A percentile compares a stretch with the other conserved stretches of the same genome.
phyloP scores from a whole-genome alignment of 92 coral and sea anemone genomes.

The Palythoa grandis region DNA sequence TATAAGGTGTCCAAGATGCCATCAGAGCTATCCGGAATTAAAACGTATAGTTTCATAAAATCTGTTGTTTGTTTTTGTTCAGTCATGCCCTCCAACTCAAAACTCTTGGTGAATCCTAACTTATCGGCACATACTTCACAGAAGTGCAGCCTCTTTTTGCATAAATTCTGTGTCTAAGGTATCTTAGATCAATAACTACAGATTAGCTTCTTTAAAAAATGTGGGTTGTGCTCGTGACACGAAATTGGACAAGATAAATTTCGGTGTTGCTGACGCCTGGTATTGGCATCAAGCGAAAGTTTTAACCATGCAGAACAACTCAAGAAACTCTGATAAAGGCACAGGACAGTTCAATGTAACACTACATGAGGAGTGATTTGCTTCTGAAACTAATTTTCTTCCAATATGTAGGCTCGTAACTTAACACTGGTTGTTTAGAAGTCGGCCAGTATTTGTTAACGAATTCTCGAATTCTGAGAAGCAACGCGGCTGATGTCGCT shows the following conservation, averaged over 20 bases:
- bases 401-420: not conserved
- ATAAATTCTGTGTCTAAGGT: not conserved
- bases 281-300: constrained; percentile 23
- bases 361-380: not conserved
- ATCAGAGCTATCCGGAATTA: constrained; percentile 36
- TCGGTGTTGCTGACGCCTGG: not conserved
- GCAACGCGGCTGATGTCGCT: not conserved
- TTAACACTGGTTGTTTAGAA: not conserved
- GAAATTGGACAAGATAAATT: not conserved
- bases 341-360: constrained; percentile 4
- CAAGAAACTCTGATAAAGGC: not conserved
- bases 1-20: constrained; percentile 45
- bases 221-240: not conserved
- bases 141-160: not conserved
- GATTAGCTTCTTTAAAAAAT: constrained; percentile 7
- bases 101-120: not conserved
- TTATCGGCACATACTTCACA: not conserved
- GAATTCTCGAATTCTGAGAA: not conserved
- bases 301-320: not conserved
- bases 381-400: not conserved
- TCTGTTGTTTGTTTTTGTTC: constrained; percentile 15
- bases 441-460: not conserved
- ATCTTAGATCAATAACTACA: constrained; percentile 16
- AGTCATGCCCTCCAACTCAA: not conserved
- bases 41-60: constrained; percentile 36